Evolutionary conservation across 2,888 invertebrate genomes (phyloP).

Genomic region (Trissoscelio sp.): DNA sequence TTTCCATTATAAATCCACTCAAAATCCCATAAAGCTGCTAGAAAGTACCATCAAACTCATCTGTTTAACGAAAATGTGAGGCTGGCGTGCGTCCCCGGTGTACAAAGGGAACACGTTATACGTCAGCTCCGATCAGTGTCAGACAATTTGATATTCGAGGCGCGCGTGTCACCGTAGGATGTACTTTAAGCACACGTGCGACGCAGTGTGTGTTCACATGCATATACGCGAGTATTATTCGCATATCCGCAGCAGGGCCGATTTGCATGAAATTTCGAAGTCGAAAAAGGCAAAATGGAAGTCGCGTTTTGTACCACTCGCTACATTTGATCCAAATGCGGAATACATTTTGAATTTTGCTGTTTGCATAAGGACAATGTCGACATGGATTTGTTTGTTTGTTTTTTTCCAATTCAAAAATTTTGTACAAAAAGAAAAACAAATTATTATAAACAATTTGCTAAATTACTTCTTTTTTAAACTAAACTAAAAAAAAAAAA

Average conservation of each 20-base stretch:
- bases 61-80: slow-evolving; percentile 57
- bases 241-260: slow-evolving; percentile 51
- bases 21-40: too few species aligned
- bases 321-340: slow-evolving; percentile 64
- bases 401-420: too few species aligned
- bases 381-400: slow-evolving; percentile 46
- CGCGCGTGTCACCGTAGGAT: slow-evolving; percentile 61
- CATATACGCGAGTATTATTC: slow-evolving; percentile 61
- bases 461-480: too few species aligned
- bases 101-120: slow-evolving; percentile 57
- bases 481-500: too few species aligned
- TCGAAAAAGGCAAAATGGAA: slow-evolving; percentile 52
- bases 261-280: slow-evolving; percentile 66
- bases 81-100: slow-evolving; percentile 26
- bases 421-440: too few species aligned
- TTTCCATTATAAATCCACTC: too few species aligned
- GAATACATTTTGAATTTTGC: slow-evolving; percentile 40
- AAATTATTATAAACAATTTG: too few species aligned
- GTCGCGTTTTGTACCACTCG: slow-evolving; percentile 51
- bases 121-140: slow-evolving; percentile 62
- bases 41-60: slow-evolving; percentile 38
- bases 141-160: slow-evolving; percentile 67
- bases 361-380: slow-evolving; percentile 59
- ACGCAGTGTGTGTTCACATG: slow-evolving; percentile 32
- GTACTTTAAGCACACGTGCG: slow-evolving; percentile 56